A percentile compares a stretch with the other conserved stretches of the same genome.
phyloP scores from a whole-genome alignment of 2,888 invertebrate genomes.

The Bombyx huttoni region DNA sequence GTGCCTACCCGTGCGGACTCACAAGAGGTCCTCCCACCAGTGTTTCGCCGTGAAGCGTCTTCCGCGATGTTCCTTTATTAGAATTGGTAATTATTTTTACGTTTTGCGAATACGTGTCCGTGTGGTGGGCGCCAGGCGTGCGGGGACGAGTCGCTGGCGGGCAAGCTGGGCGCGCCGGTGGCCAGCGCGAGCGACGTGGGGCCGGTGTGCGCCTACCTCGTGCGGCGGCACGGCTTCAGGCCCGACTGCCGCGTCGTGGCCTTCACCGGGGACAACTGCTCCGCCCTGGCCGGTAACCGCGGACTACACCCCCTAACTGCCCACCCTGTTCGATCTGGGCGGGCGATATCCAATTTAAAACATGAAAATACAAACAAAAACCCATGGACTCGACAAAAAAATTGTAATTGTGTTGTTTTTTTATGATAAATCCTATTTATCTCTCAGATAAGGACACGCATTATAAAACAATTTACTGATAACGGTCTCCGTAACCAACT shows the following conservation, averaged over 20 bases:
- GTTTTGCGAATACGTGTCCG: background rate
- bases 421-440: conserved; percentile 1
- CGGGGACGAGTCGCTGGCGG: conserved; percentile 77
- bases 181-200: conserved; percentile 81
- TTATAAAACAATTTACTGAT: background rate
- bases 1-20: too few relatives aligned
- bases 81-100: background rate
- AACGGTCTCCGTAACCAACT: background rate
- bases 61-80: too few relatives aligned
- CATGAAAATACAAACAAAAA: too few relatives aligned
- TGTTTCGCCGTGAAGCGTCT: too few relatives aligned
- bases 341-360: too few relatives aligned
- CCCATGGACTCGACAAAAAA: too few relatives aligned
- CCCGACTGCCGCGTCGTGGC: conserved; percentile 85
- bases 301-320: too few relatives aligned
- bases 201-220: conserved; percentile 82
- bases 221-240: conserved; percentile 88
- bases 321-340: too few relatives aligned
- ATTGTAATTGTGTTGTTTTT: too few relatives aligned
- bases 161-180: conserved; percentile 83
- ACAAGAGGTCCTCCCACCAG: too few relatives aligned
- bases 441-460: background rate
- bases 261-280: conserved; percentile 97
- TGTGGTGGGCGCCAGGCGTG: conserved; percentile 80
- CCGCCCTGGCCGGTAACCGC: conserved; percentile 80